Conservation (phyloP, 2,888 invertebrate genomes). For the Operophtera brumata region DNA sequence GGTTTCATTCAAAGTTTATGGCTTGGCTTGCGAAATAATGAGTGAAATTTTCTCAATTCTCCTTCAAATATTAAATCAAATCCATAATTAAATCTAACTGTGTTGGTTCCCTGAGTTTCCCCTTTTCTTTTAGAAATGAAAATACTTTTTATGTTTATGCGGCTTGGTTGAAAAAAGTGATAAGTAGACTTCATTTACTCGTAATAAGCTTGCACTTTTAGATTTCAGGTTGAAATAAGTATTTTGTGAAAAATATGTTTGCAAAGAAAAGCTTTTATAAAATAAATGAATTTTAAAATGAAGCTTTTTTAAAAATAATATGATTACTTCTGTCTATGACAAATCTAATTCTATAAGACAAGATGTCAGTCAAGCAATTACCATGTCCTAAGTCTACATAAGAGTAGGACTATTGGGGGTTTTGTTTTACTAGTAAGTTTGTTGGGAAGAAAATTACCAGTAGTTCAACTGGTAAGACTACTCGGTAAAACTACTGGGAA, state of each 20-base stretch:
- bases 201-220: background rate
- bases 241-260: background rate
- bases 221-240: background rate
- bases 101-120: slow-evolving; percentile 25
- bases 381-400: too few species aligned
- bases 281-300: too few species aligned
- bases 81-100: slow-evolving; percentile 34
- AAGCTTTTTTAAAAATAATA: too few species aligned
- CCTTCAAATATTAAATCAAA: slow-evolving; percentile 37
- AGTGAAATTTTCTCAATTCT: slow-evolving; percentile 43
- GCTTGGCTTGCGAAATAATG: slow-evolving; percentile 42
- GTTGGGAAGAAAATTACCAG: too few species aligned
- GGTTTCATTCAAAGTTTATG: slow-evolving; percentile 40
- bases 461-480: too few species aligned
- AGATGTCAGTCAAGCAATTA: too few species aligned
- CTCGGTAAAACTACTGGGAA: too few species aligned
- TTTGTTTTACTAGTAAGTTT: too few species aligned
- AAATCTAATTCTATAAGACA: too few species aligned
- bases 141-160: slow-evolving; percentile 10
- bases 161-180: background rate
- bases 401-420: too few species aligned
- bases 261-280: background rate
- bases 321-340: too few species aligned
- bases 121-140: slow-evolving; percentile 17
- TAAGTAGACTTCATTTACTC: background rate